Conservation (phyloP, 2,113 vertebrate genomes). For the Asarcornis scutulata region DNA sequence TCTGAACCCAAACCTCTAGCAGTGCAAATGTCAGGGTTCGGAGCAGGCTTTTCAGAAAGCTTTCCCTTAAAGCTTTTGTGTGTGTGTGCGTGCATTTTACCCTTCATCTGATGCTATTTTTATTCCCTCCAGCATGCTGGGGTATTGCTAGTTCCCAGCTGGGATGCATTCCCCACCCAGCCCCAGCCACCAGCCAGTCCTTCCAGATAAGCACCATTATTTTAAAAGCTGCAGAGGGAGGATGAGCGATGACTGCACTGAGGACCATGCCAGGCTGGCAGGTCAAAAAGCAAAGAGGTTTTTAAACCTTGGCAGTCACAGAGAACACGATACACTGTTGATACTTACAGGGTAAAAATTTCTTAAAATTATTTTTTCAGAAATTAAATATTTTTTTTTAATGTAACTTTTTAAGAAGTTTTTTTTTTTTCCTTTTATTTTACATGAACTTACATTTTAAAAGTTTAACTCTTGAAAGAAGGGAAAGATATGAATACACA, state of each 20-base stretch:
- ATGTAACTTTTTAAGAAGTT: neutral
- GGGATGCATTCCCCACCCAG: neutral
- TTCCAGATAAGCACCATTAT: constrained; percentile 2
- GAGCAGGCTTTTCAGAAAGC: neutral
- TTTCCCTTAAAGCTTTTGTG: neutral
- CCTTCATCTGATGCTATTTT: neutral
- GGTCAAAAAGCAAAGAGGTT: neutral
- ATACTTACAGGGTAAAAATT: neutral
- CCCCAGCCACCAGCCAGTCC: neutral
- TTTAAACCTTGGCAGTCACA: neutral
- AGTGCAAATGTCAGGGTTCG: neutral
- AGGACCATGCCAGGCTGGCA: neutral
- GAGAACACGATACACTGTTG: neutral
- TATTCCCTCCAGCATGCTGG: neutral
- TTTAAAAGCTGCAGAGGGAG: neutral
- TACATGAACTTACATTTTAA: neutral
- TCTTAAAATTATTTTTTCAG: neutral
- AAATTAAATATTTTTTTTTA: neutral
- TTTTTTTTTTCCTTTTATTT: neutral
- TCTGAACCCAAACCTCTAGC: neutral
- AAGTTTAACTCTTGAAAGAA: neutral
- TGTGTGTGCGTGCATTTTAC: neutral
- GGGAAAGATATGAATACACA: neutral
- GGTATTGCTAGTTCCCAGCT: neutral
- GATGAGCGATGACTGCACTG: neutral